Percentiles rank a stretch among this genome's conserved stretches.
Conservation (phyloP, 1,140 invertebrate species). For the Cardiocondyla obscurior region DNA sequence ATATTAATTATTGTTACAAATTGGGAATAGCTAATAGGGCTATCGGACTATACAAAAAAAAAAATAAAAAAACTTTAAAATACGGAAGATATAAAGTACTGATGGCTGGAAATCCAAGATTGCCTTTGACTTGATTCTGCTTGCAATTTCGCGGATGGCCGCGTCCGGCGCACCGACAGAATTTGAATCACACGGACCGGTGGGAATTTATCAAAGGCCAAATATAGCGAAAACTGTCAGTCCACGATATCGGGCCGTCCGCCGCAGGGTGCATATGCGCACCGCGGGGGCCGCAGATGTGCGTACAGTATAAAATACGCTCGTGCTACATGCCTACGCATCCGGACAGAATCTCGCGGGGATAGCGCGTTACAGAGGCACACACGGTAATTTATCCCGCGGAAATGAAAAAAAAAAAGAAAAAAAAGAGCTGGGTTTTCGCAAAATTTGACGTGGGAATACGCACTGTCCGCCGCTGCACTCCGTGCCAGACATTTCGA, state of each 20-base stretch:
- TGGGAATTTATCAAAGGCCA: constrained; percentile 62
- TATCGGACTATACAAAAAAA: neutral
- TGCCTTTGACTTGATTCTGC: neutral
- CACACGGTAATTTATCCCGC: constrained; percentile 38
- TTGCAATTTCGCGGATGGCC: constrained; percentile 9
- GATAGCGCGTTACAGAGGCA: constrained; percentile 37
- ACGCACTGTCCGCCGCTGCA: neutral
- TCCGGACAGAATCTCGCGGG: constrained; percentile 49
- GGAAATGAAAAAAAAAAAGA: constrained; percentile 45
- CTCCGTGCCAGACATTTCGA: constrained; percentile 1
- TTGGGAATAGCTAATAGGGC: neutral
- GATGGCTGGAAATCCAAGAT: neutral
- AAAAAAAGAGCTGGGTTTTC: constrained; percentile 22
- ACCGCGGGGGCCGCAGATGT: constrained; percentile 34
- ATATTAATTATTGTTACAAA: neutral
- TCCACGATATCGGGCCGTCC: constrained; percentile 16
- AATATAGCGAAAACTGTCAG: constrained; percentile 59
- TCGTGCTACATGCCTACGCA: neutral
- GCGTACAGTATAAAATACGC: constrained; percentile 41
- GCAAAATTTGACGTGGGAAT: constrained; percentile 49
- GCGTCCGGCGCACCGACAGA: constrained; percentile 10
- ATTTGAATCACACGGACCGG: constrained; percentile 36
- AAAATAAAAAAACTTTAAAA: too few relatives aligned
- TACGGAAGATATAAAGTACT: neutral
- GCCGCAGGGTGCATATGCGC: neutral